Base-by-base conservation (phyloP, 2,888 invertebrate species). In the Pristionchus entomophagus region DNA sequence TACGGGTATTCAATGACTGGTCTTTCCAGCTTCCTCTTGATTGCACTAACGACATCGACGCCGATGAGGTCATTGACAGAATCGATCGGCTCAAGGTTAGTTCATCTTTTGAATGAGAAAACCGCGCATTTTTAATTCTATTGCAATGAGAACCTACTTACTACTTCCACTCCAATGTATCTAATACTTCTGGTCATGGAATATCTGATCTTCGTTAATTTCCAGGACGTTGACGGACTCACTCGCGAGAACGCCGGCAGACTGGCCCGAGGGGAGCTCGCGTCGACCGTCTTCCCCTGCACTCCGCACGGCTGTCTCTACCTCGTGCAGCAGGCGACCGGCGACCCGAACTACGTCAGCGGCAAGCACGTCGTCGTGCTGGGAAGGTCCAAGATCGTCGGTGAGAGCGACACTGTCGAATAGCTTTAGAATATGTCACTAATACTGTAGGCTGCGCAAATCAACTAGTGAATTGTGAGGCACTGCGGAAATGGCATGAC, bases 291-390 rank as follows among this genome's bases (percentile, higher is more conserved):
- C 94, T 94, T 98, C 82, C 98, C 99, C 0, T 99, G 99, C 94
- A 99, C 99, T 0, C 98, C 99, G 0, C 96, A 96, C 89, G 99
- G 99, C 3, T 97, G 97, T 93, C 95, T 99, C 88, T 97, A 99
- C 94, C 95, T 98, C 12, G 97, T 97, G 91, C 96, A 96, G 94
- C 88, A 91, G 86, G 93, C 92, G 22, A 95, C 94, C 86, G 89
- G 92, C 10, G 91, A 92, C 85, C 86, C 87, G 19, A 88, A 91
- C 86, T 92, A 87, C 84, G 88, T 91, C 29, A 49, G 85, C 49
- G 93, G 93, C 32, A 93, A 93, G 82, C 95, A 95, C 88, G 98
- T 97, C 2, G 98, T 99, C 4, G 98, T 99, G 29, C 94, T 99
- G 62, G 99, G 99, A 0, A 95, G 99, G 90, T 98, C 98, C 94